phyloP scores from a whole-genome alignment of 2,797 vertebrate genomes.

The Xenopus petersii region DNA sequence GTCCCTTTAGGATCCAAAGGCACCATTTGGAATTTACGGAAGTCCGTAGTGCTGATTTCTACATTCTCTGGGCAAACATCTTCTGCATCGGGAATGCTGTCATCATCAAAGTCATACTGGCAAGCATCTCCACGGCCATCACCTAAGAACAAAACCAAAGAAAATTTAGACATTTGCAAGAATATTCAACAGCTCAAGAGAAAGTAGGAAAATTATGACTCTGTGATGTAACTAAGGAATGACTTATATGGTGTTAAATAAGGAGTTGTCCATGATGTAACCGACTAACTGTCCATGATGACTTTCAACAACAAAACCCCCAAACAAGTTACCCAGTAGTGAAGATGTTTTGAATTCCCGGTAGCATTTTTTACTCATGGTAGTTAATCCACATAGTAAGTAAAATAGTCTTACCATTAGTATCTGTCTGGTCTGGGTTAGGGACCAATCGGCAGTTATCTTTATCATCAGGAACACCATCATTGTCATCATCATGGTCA shows the following conservation, averaged over 20 bases:
- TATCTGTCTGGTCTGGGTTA: slow-evolving; percentile 91
- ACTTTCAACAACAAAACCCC: too few species aligned
- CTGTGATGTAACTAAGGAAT: too few species aligned
- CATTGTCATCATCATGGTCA: slow-evolving; percentile 96
- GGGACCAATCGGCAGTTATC: slow-evolving; percentile 91
- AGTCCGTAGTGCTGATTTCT: slow-evolving; percentile 94
- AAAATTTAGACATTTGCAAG: too few species aligned
- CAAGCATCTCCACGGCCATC: slow-evolving; percentile 93
- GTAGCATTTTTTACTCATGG: neutral
- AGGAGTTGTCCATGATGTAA: too few species aligned
- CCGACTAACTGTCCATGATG: too few species aligned
- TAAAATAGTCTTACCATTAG: slow-evolving; percentile 77
- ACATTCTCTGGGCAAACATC: slow-evolving; percentile 96
- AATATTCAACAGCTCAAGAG: too few species aligned
- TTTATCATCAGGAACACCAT: slow-evolving; percentile 92
- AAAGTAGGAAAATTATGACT: too few species aligned
- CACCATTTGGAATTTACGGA: slow-evolving; percentile 98
- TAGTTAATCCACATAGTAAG: neutral
- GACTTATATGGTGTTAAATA: too few species aligned
- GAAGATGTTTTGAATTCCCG: neutral
- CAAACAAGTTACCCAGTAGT: too few species aligned
- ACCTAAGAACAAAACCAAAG: slow-evolving; percentile 62
- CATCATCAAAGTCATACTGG: slow-evolving; percentile 94
- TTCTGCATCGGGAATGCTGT: slow-evolving; percentile 85
- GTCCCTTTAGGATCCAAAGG: slow-evolving; percentile 96